phyloP scores from a whole-genome alignment of 2,113 vertebrate species.

The Silurus meridionalis region DNA sequence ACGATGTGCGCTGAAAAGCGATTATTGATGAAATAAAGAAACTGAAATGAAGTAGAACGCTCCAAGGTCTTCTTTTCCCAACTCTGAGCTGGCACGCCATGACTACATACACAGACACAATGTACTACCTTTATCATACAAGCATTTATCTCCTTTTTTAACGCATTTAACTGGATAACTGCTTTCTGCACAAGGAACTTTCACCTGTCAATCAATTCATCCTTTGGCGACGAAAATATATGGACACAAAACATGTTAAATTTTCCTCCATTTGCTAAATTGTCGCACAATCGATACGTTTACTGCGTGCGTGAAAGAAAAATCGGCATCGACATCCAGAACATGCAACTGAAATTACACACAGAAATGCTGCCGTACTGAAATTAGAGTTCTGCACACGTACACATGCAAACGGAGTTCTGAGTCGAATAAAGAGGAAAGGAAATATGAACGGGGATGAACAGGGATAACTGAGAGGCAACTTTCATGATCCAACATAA shows the following conservation, averaged over 20 bases:
- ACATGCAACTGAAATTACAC: constrained; percentile 2
- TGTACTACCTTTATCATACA: neutral
- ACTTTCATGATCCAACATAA: constrained; percentile 15
- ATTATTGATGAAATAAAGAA: neutral
- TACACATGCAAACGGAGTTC: constrained; percentile 46
- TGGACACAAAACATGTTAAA: neutral
- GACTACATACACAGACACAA: neutral
- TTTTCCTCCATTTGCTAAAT: neutral
- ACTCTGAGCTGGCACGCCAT: neutral
- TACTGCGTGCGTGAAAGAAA: neutral
- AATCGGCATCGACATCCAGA: neutral
- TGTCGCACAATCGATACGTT: neutral
- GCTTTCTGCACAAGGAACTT: neutral
- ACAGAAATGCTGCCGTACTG: neutral
- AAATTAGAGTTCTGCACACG: neutral
- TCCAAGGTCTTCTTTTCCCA: neutral
- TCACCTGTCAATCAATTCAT: neutral
- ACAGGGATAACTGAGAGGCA: constrained; percentile 46
- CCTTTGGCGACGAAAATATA: neutral
- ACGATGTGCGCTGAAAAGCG: neutral
- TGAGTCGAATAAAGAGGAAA: constrained; percentile 49
- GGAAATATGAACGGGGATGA: constrained; percentile 47
- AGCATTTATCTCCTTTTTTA: neutral
- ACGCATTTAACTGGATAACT: neutral
- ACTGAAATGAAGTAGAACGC: neutral